phyloP scores from a whole-genome alignment of 2,888 invertebrate species.

The Papilio demoleus region DNA sequence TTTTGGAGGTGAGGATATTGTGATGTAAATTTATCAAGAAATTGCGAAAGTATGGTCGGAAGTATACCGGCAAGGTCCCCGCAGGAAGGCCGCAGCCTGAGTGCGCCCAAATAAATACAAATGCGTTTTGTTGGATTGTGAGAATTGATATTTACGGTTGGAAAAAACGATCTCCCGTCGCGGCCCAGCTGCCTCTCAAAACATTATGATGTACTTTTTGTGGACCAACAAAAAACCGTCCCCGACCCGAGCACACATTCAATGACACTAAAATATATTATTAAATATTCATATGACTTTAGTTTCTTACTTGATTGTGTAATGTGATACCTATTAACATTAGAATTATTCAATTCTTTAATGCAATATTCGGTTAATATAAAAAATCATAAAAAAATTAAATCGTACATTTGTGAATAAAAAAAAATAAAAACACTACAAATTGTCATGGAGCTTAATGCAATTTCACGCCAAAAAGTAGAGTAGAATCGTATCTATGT shows the following conservation, averaged over 20 bases:
- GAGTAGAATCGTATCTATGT: too few species aligned
- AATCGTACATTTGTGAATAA: too few species aligned
- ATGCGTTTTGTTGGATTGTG: conserved; percentile 75
- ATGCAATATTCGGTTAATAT: too few species aligned
- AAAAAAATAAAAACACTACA: too few species aligned
- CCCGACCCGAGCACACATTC: conserved; percentile 12
- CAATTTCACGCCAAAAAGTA: too few species aligned
- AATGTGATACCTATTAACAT: background rate
- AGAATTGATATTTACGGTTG: conserved; percentile 80
- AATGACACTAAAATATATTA: conserved; percentile 26
- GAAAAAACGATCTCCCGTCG: conserved; percentile 74
- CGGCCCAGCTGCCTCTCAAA: conserved; percentile 63
- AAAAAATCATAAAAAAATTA: too few species aligned
- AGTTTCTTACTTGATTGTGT: background rate
- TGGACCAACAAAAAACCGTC: conserved; percentile 32
- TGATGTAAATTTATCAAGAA: background rate
- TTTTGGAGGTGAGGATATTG: too few species aligned
- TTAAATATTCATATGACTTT: conserved; percentile 22
- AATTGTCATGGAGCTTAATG: too few species aligned
- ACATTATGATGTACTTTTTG: conserved; percentile 34
- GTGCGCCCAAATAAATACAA: conserved; percentile 78
- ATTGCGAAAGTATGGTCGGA: conserved; percentile 48
- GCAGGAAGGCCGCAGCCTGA: conserved; percentile 58
- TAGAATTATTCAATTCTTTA: too few species aligned
- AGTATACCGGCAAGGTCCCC: conserved; percentile 60